Conservation (phyloP, 2,113 vertebrate genomes). For the Tamias sibiricus region DNA sequence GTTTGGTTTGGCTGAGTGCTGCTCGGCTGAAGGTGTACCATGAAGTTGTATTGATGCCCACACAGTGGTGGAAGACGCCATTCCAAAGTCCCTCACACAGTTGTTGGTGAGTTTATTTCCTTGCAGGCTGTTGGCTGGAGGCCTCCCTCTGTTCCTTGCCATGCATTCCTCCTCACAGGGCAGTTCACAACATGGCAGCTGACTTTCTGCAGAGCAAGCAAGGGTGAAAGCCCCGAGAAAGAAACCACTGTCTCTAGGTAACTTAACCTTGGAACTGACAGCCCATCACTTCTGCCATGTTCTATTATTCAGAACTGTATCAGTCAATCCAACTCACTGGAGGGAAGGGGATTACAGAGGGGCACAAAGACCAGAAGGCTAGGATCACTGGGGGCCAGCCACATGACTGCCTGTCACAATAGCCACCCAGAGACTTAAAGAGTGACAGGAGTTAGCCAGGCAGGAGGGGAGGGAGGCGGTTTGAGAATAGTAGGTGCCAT, state of each 20-base stretch:
- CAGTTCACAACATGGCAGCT: not conserved
- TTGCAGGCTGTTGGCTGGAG: not conserved
- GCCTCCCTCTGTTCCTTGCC: not conserved
- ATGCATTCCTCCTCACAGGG: rapidly evolving
- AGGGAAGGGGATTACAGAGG: not conserved
- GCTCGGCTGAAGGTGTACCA: too few species aligned
- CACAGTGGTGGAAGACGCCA: not conserved
- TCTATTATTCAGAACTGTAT: not conserved
- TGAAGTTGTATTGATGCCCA: not conserved
- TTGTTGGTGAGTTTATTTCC: not conserved
- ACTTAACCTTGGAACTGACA: not conserved
- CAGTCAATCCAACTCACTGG: not conserved
- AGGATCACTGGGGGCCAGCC: not conserved
- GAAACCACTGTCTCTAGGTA: not conserved
- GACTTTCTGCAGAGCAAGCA: not conserved
- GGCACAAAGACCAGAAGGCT: not conserved
- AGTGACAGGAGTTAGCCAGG: not conserved
- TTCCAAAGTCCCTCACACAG: not conserved
- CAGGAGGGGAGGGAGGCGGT: too few species aligned
- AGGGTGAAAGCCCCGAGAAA: not conserved
- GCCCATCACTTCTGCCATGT: not conserved
- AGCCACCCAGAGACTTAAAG: not conserved
- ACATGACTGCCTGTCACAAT: not conserved
- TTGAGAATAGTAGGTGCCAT: rapidly evolving
- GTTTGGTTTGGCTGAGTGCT: too few species aligned